Evolutionary conservation across 2,113 vertebrate genomes (phyloP).

Genomic region (Macquaria ambigua): DNA sequence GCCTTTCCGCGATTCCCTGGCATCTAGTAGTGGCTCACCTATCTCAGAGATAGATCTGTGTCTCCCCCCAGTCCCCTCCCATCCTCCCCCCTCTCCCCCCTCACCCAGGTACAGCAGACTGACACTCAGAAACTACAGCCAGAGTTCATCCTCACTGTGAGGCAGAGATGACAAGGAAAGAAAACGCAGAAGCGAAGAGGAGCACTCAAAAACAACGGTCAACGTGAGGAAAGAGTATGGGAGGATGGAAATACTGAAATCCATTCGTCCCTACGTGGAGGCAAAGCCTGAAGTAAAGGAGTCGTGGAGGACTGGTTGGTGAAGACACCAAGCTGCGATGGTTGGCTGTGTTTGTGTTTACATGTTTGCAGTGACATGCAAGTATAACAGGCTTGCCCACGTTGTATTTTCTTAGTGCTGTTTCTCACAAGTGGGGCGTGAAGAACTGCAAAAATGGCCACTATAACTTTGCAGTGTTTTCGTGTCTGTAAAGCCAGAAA

Average conservation of each 20-base stretch:
- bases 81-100: constrained; percentile 91
- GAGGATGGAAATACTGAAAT: constrained; percentile 42
- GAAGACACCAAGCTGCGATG: constrained; percentile 51
- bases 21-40: constrained; percentile 91
- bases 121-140: constrained; percentile 96
- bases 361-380: constrained; percentile 73
- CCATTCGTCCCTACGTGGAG: constrained; percentile 34
- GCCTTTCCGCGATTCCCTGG: constrained; percentile 96
- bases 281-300: constrained; percentile 34
- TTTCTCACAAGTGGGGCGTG: constrained; percentile 39
- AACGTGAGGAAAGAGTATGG: neutral
- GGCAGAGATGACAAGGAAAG: constrained; percentile 32
- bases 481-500: constrained; percentile 42
- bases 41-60: constrained; percentile 84
- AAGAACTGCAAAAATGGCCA: constrained; percentile 40
- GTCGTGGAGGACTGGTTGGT: constrained; percentile 39
- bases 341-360: constrained; percentile 78
- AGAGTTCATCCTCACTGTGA: constrained; percentile 99
- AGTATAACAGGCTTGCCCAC: constrained; percentile 48
- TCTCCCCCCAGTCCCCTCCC: constrained; percentile 90
- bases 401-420: constrained; percentile 62
- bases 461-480: constrained; percentile 35
- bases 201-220: constrained; percentile 32
- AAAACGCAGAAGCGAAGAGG: constrained; percentile 7
- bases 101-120: constrained; percentile 94